phyloP scores from a whole-genome alignment of 1,140 invertebrate genomes.

The Metopolophium dirhodum region DNA sequence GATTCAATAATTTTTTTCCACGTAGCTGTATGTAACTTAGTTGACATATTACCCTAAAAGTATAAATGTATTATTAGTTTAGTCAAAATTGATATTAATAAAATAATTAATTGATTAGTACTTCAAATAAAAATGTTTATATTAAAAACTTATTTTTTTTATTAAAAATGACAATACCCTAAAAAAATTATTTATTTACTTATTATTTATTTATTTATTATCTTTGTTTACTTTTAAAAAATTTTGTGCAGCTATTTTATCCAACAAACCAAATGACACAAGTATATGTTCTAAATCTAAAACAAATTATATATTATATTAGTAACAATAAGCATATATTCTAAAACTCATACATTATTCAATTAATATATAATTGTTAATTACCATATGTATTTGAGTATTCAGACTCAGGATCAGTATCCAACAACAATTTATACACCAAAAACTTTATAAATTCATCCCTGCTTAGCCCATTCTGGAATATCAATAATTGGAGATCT shows the following conservation, averaged over 20 bases:
- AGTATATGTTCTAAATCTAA: conserved; percentile 36
- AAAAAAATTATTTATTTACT: neutral
- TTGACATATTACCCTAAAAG: conserved; percentile 10
- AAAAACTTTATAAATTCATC: conserved; percentile 35
- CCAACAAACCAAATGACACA: conserved; percentile 37
- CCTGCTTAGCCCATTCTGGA: conserved; percentile 34
- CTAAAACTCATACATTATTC: neutral
- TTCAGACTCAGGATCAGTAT: neutral
- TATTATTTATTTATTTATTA: no score
- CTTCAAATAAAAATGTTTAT: neutral
- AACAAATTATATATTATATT: neutral
- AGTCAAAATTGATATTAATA: neutral
- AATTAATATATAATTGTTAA: neutral
- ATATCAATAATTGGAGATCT: conserved; percentile 11
- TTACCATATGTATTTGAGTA: neutral
- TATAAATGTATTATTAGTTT: neutral
- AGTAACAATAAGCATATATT: neutral
- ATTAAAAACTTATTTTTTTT: neutral
- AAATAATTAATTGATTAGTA: neutral
- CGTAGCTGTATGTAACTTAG: neutral
- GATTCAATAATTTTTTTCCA: conserved; percentile 25
- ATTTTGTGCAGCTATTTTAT: neutral
- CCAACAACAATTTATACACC: conserved; percentile 12
- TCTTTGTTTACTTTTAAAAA: conserved; percentile 31
- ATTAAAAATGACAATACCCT: neutral